Base-by-base conservation (phyloP, 1,140 invertebrate genomes). In the Trichoplusia ni region DNA sequence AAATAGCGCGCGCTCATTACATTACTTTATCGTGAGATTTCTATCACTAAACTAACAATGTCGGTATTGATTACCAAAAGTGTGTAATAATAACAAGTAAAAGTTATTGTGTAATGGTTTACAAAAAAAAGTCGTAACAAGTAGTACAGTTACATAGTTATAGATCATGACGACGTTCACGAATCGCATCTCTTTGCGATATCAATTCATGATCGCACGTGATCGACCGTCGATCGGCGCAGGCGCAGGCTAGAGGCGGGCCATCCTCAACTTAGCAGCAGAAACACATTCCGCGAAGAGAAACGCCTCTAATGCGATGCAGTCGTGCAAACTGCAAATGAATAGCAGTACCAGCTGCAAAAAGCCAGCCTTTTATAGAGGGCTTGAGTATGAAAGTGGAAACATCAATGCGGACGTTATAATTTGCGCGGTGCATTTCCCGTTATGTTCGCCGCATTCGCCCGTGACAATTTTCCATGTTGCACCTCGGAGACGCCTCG, bases 361-460 rank as follows among this genome's bases (percentile, higher is more conserved):
- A 31, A 59, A 59, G 25, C 14, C 16, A 14, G 44, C 40, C 51
- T 46, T 46, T 46, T 54, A 62, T 29, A 35, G 53, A 56, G 54
- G 29, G 29, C 25, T 13, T 35, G 67, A 72, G 65, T 69, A 67
- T 73, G 78, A 83, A 73, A 78, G 75, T 83, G 69, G 71, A 69
- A 70, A 67, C 80, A 66, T 72, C 66, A 67, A 73, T 65, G 73
- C 73, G 68, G 77, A 73, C 70, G 69, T 79, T 81, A 82, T 85
- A 88, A 88, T 86, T 84, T 82, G 65, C 76, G 56, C 66, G 67
- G 69, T 66, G 56, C 67, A 59, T 71, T 75, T 87, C 79, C 84
- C 84, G 84, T 86, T 85, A 84, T 56, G 67, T 72, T 65, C 72
- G 76, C 81, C 76, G 83, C 82, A 79, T 77, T 82, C 73, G 69